Conservation (phyloP, 2,888 invertebrate genomes). For the Sicus ferrugineus region DNA sequence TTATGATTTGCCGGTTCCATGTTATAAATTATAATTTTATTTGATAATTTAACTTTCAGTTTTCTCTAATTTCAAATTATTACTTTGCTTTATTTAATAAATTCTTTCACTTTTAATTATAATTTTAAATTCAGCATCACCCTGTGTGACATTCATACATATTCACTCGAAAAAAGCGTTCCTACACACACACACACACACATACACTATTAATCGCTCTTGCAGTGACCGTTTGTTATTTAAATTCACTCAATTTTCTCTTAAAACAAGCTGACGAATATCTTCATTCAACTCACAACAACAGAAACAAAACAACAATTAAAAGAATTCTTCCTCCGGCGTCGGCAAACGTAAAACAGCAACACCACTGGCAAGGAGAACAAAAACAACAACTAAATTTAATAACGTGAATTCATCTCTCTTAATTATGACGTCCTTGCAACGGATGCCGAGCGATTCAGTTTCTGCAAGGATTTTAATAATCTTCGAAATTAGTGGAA, state of each 20-base stretch:
- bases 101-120: neutral
- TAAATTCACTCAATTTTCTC: conserved; percentile 12
- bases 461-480: conserved; percentile 19
- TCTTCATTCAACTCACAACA: neutral
- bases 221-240: conserved; percentile 2
- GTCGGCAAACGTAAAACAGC: neutral
- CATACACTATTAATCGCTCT: neutral
- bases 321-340: no score
- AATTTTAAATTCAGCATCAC: neutral
- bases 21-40: no score
- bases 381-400: conserved; percentile 12
- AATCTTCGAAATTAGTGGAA: conserved; percentile 7
- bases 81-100: neutral
- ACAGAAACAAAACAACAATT: conserved; percentile 10
- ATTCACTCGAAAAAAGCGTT: no score
- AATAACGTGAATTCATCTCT: conserved; percentile 34
- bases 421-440: conserved; percentile 32
- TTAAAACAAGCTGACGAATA: conserved; percentile 3
- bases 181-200: neutral
- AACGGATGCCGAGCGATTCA: conserved; percentile 10
- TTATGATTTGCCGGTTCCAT: no score
- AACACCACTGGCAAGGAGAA: neutral
- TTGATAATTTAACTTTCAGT: no score
- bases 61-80: neutral
- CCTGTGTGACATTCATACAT: neutral